Conservation (phyloP, 1,140 invertebrate species). For the Drosophila simulans region DNA sequence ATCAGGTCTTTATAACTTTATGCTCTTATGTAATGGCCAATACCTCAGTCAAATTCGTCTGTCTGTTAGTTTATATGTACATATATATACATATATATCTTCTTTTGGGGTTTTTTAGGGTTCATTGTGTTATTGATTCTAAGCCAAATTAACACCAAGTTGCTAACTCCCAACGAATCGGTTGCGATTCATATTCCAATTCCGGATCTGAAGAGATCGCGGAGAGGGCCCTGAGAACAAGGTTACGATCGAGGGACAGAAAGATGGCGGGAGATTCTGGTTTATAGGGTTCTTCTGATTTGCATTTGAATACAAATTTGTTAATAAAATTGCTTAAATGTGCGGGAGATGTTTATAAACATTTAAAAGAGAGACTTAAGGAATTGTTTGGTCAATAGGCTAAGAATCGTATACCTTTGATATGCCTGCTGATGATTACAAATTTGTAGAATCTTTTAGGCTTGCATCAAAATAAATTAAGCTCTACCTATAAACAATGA, state of each 20-base stretch:
- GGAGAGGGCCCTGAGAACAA: slow-evolving; percentile 5
- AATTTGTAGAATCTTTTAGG: slow-evolving; percentile 2
- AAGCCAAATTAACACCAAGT: slow-evolving; percentile 54
- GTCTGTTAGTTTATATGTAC: not conserved
- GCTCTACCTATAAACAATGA: not conserved
- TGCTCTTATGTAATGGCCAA: slow-evolving; percentile 50
- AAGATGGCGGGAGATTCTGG: too few relatives aligned
- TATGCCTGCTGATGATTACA: not conserved
- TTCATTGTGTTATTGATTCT: slow-evolving; percentile 59
- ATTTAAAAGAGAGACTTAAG: too few relatives aligned
- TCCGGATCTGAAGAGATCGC: slow-evolving; percentile 22
- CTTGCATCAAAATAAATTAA: not conserved
- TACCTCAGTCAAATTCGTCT: slow-evolving; percentile 53
- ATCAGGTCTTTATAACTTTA: slow-evolving; percentile 5
- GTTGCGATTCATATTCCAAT: slow-evolving; percentile 13
- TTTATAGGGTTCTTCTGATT: not conserved
- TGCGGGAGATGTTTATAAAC: not conserved
- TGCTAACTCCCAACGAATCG: slow-evolving; percentile 62
- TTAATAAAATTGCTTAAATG: too few relatives aligned
- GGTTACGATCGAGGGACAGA: not conserved
- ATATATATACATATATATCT: not conserved
- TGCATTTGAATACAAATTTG: not conserved
- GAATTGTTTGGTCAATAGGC: too few relatives aligned
- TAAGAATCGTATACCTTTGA: not conserved
- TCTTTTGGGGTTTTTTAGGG: slow-evolving; percentile 19